Base-by-base conservation (phyloP, 2,113 vertebrate genomes). In the Trematocara macrostoma region DNA sequence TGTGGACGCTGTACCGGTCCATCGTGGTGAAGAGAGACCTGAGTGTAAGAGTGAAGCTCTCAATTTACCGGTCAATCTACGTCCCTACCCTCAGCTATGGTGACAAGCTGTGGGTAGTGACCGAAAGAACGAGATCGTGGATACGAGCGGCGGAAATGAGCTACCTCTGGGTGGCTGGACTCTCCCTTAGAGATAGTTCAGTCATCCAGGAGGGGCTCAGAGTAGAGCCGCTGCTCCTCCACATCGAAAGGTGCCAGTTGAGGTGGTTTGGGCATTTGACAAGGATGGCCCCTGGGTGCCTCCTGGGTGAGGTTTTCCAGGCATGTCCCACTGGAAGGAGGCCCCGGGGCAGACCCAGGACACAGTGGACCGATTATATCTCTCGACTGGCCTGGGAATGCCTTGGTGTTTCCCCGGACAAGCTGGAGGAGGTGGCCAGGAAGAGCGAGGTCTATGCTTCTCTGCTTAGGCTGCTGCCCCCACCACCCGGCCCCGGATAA, bases 61-160 rank as follows among this genome's bases (percentile, higher is more conserved):
- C 3, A 59, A 57, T 57, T 57, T 31, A 57, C 7, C 3, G 1
- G 12, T 31, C 3, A 3, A 18, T 61, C 29, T 61, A 61, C 1
- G 1, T 18, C 57, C 29, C 57, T 34, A 61, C 15, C 29, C 57
- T 61, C 15, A 61, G 5, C 15, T 18, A 61, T 18, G 29, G 29
- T 34, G 29, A 59, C 2, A 8, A 59, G 8, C 57, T 59, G 29
- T 34, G 56, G 29, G 56, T 59, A 59, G 15, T 0, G 29, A 59
- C 29, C 1, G 2, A 59, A 31, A 59, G 29, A 59, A 59, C 3
- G 15, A 6, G 29, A 59, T 59, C 0, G 1, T 1, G 8, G 57
- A 6, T 59, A 59, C 15, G 2, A 59, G 2, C 0, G 0, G 15
- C 2, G 0, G 29, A 59, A 59, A 59, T 18, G 29, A 6, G 15